phyloP scores from a whole-genome alignment of 92 coral and sea anemone genomes.

The Actinernus sp. region DNA sequence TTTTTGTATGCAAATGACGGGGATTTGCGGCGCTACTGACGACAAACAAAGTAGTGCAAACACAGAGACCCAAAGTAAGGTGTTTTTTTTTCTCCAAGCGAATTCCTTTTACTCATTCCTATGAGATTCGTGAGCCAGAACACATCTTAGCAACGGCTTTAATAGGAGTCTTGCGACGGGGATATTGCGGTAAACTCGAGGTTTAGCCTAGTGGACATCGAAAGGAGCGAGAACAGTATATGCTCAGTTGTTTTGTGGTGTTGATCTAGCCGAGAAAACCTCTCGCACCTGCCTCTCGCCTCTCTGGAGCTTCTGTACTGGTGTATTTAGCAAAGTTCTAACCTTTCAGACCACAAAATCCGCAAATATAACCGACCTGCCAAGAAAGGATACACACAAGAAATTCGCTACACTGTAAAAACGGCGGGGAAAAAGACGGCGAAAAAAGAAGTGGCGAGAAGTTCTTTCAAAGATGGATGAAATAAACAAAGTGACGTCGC shows the following conservation, averaged over 20 bases:
- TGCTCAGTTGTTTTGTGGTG: conserved; percentile 4
- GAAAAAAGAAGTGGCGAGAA: conserved; percentile 21
- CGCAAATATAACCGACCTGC: background rate
- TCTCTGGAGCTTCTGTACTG: conserved; percentile 6
- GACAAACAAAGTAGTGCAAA: conserved; percentile 26
- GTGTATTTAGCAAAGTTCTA: conserved; percentile 3
- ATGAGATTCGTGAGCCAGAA: background rate
- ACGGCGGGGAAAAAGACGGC: conserved; percentile 3
- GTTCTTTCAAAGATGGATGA: conserved; percentile 68
- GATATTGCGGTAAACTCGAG: conserved; percentile 5
- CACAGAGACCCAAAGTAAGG: background rate
- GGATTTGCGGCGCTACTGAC: conserved; percentile 4
- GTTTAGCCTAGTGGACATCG: conserved; percentile 14
- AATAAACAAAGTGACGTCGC: conserved; percentile 41
- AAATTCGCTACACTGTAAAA: conserved; percentile 2
- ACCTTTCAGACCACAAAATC: background rate
- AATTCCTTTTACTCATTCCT: background rate
- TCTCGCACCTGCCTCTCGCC: conserved; percentile 12
- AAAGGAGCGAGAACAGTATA: conserved; percentile 9
- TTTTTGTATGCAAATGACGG: conserved; percentile 84
- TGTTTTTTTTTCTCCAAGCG: background rate
- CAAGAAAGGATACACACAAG: background rate
- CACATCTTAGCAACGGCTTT: conserved; percentile 1
- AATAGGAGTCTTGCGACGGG: background rate
- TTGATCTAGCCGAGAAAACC: conserved; percentile 10